Conservation (phyloP, 2,888 invertebrate species). For the Clunio marinus region DNA sequence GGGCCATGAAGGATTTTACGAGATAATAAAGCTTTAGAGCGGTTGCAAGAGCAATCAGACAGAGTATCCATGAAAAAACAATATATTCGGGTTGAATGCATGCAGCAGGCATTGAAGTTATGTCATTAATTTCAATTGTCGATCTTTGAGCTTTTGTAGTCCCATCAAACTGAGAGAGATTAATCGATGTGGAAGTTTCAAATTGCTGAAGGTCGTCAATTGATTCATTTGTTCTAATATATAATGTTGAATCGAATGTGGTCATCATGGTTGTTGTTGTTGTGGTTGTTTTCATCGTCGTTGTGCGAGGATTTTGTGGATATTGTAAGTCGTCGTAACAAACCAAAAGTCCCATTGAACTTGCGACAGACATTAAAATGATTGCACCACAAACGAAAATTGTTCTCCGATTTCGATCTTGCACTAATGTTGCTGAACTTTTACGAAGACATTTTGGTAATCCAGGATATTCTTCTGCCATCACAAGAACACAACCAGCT, state of each 20-base stretch:
- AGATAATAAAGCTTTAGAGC: conserved; percentile 86
- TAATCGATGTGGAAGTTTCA: neutral
- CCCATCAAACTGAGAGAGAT: too few relatives aligned
- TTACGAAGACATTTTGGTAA: conserved; percentile 61
- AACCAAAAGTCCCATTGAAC: conserved; percentile 53
- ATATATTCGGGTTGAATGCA: conserved; percentile 79
- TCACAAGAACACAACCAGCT: conserved; percentile 69
- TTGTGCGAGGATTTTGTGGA: neutral
- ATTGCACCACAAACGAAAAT: conserved; percentile 77
- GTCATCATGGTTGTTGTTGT: neutral
- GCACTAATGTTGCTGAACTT: conserved; percentile 69
- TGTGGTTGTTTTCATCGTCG: neutral
- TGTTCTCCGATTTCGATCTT: conserved; percentile 68
- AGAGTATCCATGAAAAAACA: conserved; percentile 92
- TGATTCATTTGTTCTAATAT: neutral
- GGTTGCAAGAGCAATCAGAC: conserved; percentile 85
- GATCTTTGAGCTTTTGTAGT: neutral
- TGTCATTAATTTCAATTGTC: neutral
- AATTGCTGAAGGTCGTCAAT: neutral
- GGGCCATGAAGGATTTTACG: conserved; percentile 74
- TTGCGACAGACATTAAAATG: conserved; percentile 67
- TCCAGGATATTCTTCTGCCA: conserved; percentile 78
- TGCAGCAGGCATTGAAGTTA: neutral
- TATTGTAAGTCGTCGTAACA: conserved; percentile 42
- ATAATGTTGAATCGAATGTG: neutral